Conservation (phyloP, 2,888 invertebrate genomes). For the Eupithecia pulchellata region DNA sequence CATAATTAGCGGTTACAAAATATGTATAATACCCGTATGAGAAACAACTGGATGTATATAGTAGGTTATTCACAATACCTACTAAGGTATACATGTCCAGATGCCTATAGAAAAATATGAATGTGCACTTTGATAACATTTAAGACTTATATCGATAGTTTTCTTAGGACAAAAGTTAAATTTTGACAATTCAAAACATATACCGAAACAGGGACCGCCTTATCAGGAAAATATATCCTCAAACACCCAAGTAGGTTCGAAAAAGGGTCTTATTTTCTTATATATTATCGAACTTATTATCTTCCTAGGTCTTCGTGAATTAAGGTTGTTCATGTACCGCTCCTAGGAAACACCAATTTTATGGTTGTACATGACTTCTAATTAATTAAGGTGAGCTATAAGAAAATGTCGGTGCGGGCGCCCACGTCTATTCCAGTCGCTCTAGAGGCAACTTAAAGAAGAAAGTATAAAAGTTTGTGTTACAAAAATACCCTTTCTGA, state of each 20-base stretch:
- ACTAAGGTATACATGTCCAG: neutral
- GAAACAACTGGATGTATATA: too few relatives aligned
- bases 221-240: too few relatives aligned
- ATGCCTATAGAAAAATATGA: neutral
- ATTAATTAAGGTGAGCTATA: conserved; percentile 60
- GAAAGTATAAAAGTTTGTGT: neutral
- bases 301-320: neutral
- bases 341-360: conserved; percentile 60
- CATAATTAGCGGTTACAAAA: too few relatives aligned
- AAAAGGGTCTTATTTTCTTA: neutral
- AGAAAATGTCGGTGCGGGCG: conserved; percentile 49
- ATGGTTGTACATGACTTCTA: conserved; percentile 56
- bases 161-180: neutral
- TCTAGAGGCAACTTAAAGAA: conserved; percentile 11
- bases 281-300: conserved; percentile 1
- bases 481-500: neutral
- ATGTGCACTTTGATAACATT: neutral
- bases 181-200: neutral
- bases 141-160: too few relatives aligned
- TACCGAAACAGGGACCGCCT: neutral
- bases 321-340: conserved; percentile 49
- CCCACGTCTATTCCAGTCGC: conserved; percentile 51
- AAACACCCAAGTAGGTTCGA: neutral
- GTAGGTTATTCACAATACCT: neutral
- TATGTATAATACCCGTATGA: too few relatives aligned